Evolutionary conservation across 1,140 invertebrate genomes (phyloP), one percentile per base, ranked within the genome.

Genomic region (Aphidius ervi): DNA sequence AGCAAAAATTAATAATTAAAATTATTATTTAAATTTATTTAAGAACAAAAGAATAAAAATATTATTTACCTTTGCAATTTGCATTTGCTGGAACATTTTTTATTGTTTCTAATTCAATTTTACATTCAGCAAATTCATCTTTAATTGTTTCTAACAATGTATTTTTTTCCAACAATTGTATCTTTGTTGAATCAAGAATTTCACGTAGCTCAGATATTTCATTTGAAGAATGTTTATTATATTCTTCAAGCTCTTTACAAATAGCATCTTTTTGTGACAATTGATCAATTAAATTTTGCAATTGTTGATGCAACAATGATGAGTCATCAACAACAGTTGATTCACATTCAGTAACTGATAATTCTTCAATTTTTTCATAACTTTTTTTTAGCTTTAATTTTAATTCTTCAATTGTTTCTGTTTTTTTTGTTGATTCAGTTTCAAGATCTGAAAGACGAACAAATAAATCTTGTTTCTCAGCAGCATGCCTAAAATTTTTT

Each of bases 1-100:
- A 20, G 49, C n/a, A 23, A 0, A 5, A 45, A 52, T 45, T 42
- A 58, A n/a, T 31, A 39, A 50, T 43, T 56, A 39, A 61, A n/a
- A 56, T 43, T 6, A 9, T 43, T 43, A 6, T 7, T 46, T 45
- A 16, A 50, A 58, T 46, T 37, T 45, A 3, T 43, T 43, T 43
- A 9, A 43, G 9, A 6, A 1, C 1, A 6, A 6, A 43, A 9
- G 42, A 43, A 43, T 43, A 47, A 7, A 47, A n/a, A 10, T 7
- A n/a, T 53, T 55, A 6, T 41, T 47, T 62, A 69, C 75, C 75
- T 73, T 74, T 78, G 42, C n/a, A 62, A 0, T 9, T 63, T 55
- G 66, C 63, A 42, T 40, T 62, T 9, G 63, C 58, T 53, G 74
- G 70, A 49, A 41, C 53, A 4, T 46, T 54, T 66, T 73, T 69